These are phyloP conservation scores for Lemur catta DNA, from an alignment of 2,797 vertebrate genomes.

Conservation along the genomic window DNA sequence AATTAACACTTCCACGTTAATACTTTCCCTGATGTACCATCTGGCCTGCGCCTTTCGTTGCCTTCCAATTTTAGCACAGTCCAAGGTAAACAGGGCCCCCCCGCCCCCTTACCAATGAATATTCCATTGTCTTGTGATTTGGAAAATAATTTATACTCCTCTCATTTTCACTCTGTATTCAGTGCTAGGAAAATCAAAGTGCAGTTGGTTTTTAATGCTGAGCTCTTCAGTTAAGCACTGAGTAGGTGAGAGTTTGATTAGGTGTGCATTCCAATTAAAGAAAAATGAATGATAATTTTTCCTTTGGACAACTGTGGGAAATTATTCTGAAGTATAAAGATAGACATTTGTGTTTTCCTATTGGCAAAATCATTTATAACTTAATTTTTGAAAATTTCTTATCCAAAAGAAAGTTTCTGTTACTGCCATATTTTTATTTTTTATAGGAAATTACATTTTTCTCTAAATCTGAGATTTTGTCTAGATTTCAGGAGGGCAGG, in stretches of 20 bases:
- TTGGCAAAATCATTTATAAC: background rate
- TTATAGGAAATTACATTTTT: background rate
- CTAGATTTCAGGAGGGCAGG: background rate
- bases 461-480: background rate
- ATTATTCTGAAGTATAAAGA: background rate
- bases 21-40: background rate
- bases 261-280: slow-evolving; percentile 36
- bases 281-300: slow-evolving; percentile 6
- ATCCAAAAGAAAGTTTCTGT: background rate
- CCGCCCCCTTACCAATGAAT: background rate
- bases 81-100: background rate
- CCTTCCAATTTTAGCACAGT: slow-evolving; percentile 18
- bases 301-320: background rate
- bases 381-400: slow-evolving; percentile 42
- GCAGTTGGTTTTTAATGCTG: background rate
- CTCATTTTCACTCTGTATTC: slow-evolving; percentile 24
- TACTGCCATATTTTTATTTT: background rate
- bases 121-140: slow-evolving; percentile 50
- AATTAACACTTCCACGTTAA: background rate
- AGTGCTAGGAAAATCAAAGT: slow-evolving; percentile 32
- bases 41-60: background rate
- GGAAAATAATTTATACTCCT: slow-evolving; percentile 10
- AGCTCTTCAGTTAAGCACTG: slow-evolving; percentile 28
- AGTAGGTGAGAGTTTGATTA: slow-evolving; percentile 41
- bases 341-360: background rate